Evolutionary conservation across 1,140 invertebrate genomes (phyloP).

Genomic region (Eriosoma lanigerum): DNA sequence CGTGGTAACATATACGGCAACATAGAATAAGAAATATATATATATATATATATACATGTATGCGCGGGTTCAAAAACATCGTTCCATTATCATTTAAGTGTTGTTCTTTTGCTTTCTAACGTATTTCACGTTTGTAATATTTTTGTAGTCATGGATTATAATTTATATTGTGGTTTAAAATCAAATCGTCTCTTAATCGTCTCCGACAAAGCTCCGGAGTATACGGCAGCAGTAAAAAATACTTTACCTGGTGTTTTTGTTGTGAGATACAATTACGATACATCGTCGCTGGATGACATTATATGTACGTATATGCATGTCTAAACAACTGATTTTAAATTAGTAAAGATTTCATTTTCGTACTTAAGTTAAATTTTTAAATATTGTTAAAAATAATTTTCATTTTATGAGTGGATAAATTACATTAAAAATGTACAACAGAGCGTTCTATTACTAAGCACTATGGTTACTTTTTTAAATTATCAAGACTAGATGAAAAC

Average conservation of each 20-base stretch:
- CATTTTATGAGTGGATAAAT: no score
- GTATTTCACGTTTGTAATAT: no score
- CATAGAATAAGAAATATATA: slow-evolving; percentile 11
- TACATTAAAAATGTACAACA: no score
- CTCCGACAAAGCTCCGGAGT: not conserved
- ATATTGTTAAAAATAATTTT: no score
- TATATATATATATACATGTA: not conserved
- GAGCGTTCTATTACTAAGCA: no score
- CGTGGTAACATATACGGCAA: slow-evolving; percentile 24
- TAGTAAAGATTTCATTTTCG: no score
- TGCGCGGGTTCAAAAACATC: slow-evolving; percentile 22
- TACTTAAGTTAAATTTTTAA: no score
- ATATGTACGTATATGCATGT: slow-evolving; percentile 22
- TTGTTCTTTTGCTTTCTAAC: no score
- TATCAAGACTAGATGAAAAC: no score
- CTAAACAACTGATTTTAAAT: no score
- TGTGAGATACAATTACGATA: slow-evolving; percentile 29
- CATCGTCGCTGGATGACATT: slow-evolving; percentile 34
- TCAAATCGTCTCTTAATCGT: slow-evolving; percentile 30
- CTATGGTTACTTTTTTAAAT: no score
- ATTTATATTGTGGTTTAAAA: slow-evolving; percentile 26
- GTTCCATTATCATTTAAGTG: not conserved
- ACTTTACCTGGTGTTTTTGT: slow-evolving; percentile 29
- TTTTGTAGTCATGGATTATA: not conserved
- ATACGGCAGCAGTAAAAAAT: slow-evolving; percentile 13